Base-by-base conservation (phyloP, 1,140 invertebrate species). In the Cephus cinctus region DNA sequence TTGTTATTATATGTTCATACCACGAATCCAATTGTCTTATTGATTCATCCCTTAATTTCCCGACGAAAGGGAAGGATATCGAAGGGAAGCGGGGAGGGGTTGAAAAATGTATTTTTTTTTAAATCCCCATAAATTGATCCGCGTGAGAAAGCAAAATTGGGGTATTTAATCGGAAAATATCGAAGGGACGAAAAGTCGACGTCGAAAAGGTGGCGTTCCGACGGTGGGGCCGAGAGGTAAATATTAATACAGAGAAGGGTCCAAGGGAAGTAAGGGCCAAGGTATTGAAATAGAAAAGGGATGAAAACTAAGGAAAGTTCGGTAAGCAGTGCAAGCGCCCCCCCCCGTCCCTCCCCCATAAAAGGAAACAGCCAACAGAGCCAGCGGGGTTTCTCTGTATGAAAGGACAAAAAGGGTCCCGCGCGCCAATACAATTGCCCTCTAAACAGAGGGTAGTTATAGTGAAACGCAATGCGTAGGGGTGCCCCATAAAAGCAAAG, bases 401-500 rank as follows among this genome's bases (percentile, higher is more conserved):
- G 52, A 52, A 55, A 51, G 48, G 58, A 54, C 52, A 53, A 57
- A 61, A 59, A 58, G 59, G 54, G 49, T 49, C 50, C 53, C 50
- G 55, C 55, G n/a, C n/a, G 44, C 39, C 45, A 43, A 52, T 54
- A 59, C 56, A 57, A 63, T 63, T 65, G 57, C 54, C 54, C 61
- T 57, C 58, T 63, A 65, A 65, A 65, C 57, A 59, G 56, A 61
- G 63, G 56, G 60, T 63, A 65, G 63, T 61, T 65, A 59, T 46
- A 55, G 53, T 46, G 59, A 63, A 61, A 59, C 50, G 53, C 45
- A 48, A 46, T 51, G 52, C 52, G 42, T 48, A 46, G 42, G 45
- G 52, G 48, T 30, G 43, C 23, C 45, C 39, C 30, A 41, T 52
- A 36, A 52, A 58, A 56, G 52, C 53, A 59, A 62, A 57, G 59